These are phyloP conservation scores for Heliconius ethilla DNA, from an alignment of 2,888 invertebrate genomes.

Conservation along the genomic window DNA sequence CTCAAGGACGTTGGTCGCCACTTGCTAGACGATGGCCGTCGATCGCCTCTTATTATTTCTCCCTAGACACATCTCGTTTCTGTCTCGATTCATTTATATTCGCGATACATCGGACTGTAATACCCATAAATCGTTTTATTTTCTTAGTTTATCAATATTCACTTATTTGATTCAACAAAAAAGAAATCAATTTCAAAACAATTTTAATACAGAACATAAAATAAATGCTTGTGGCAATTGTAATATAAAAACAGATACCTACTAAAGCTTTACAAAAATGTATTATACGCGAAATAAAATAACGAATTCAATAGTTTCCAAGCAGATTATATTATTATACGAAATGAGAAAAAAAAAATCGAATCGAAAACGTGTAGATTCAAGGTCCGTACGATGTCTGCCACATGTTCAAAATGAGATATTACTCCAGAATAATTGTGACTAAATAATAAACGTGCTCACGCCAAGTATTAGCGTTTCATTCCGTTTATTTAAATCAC, in stretches of 20 bases:
- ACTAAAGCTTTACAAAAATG: background rate
- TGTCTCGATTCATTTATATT: conserved; percentile 79
- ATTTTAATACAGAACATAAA: background rate
- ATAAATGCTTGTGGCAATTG: background rate
- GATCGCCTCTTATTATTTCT: conserved; percentile 78
- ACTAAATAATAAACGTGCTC: conserved; percentile 20
- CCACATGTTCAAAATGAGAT: conserved; percentile 46
- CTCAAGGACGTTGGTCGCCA: conserved; percentile 73
- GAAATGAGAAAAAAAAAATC: conserved; percentile 18
- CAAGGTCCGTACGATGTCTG: conserved; percentile 47
- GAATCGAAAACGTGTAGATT: conserved; percentile 35
- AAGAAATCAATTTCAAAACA: conserved; percentile 29
- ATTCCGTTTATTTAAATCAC: conserved; percentile 47
- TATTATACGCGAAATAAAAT: background rate
- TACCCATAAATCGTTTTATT: conserved; percentile 70
- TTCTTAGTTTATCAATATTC: conserved; percentile 16
- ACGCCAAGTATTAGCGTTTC: conserved; percentile 29
- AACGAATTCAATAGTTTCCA: background rate
- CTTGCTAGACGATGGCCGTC: conserved; percentile 73
- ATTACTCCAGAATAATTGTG: conserved; percentile 41
- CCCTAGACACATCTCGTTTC: conserved; percentile 77
- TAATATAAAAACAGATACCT: background rate
- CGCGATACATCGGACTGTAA: conserved; percentile 76
- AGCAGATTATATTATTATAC: background rate
- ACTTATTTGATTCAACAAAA: conserved; percentile 22